These are phyloP conservation scores for Valencia hispanica DNA, from an alignment of 2,797 vertebrate species.

Conservation along the genomic window DNA sequence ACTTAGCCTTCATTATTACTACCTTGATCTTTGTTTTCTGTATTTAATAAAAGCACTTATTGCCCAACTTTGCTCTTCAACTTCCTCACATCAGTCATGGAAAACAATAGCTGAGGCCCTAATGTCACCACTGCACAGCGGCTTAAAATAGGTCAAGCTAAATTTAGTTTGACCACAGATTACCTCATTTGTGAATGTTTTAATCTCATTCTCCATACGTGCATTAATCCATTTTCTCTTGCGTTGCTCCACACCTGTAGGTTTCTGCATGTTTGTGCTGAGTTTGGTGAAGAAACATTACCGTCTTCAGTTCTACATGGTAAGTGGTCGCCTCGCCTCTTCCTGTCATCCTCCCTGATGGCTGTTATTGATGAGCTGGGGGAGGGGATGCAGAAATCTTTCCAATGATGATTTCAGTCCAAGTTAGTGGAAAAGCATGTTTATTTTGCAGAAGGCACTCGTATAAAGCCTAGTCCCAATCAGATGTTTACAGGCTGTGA, in stretches of 20 bases:
- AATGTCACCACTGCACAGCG: constrained; percentile 14
- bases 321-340: constrained; percentile 65
- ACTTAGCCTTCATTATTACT: background rate
- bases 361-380: constrained; percentile 49
- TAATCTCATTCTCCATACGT: constrained; percentile 9
- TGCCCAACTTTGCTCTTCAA: background rate
- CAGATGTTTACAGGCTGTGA: no score
- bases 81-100: background rate
- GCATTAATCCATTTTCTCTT: background rate
- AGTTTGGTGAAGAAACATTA: constrained; percentile 99
- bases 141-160: constrained; percentile 54
- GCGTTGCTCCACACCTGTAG: constrained; percentile 59
- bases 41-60: background rate
- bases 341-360: background rate
- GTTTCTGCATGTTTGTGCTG: constrained; percentile 99
- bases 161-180: constrained; percentile 47
- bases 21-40: background rate
- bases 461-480: background rate
- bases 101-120: background rate
- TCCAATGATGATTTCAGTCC: constrained; percentile 3
- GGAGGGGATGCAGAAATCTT: background rate
- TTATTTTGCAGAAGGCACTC: background rate
- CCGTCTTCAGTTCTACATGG: constrained; percentile 99
- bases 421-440: background rate
- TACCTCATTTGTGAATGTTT: constrained; percentile 27